phyloP scores from a whole-genome alignment of 2,797 vertebrate genomes.

The Eremophila alpestris region DNA sequence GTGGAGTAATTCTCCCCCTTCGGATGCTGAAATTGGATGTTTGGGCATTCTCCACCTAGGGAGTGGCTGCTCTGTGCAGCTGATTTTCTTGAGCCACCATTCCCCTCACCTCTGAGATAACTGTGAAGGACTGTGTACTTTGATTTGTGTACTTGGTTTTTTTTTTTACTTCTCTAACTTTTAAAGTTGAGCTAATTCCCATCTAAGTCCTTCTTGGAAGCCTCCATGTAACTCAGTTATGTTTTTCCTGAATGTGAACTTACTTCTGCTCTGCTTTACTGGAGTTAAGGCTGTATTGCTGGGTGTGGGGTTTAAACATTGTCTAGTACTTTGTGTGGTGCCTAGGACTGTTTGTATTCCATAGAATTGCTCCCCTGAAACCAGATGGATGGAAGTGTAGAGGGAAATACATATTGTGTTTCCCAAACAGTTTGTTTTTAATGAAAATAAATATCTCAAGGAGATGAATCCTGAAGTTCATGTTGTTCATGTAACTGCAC shows the following conservation, averaged over 20 bases:
- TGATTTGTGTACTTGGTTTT: background rate
- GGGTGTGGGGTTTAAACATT: background rate
- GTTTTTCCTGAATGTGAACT: background rate
- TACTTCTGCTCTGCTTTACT: background rate
- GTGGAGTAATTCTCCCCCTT: conserved; percentile 78
- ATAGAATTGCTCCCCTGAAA: background rate
- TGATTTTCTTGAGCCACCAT: background rate
- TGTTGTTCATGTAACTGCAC: conserved; percentile 15
- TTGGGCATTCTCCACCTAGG: background rate
- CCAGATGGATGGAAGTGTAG: background rate
- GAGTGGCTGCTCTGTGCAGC: background rate
- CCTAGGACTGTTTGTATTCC: background rate
- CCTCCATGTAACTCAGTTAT: background rate
- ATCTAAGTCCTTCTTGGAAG: background rate
- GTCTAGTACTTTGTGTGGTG: background rate
- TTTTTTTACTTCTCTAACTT: conserved; percentile 44
- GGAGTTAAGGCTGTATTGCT: background rate
- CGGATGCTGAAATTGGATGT: background rate
- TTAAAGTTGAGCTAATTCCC: background rate
- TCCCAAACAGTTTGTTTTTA: conserved; percentile 36
- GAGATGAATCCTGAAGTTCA: conserved; percentile 11
- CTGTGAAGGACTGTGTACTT: conserved; percentile 20
- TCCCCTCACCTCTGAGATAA: background rate
- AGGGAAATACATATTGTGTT: background rate
- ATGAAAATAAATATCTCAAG: conserved; percentile 45